Conservation (phyloP, 2,113 vertebrate species). For the Setophaga petechia region DNA sequence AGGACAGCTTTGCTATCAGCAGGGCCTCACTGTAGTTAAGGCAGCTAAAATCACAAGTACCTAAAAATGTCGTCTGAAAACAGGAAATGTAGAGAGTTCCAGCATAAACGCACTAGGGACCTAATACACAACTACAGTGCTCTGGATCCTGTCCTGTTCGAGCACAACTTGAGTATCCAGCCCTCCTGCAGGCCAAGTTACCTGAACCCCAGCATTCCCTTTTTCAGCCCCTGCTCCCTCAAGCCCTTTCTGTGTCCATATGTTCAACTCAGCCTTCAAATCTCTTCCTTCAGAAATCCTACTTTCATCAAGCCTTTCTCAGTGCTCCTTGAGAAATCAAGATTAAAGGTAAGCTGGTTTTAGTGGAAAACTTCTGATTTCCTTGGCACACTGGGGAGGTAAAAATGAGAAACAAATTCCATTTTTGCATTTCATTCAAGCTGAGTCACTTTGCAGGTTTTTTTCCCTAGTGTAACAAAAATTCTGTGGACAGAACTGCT, state of each 20-base stretch:
- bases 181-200: not conserved
- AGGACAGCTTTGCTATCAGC: not conserved
- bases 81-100: not conserved
- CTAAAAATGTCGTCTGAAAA: not conserved
- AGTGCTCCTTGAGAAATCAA: not conserved
- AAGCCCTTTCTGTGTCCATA: slow-evolving; percentile 3
- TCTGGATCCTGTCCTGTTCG: not conserved
- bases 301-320: slow-evolving; percentile 23
- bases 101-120: not conserved
- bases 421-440: not conserved
- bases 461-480: not conserved
- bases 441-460: not conserved
- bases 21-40: not conserved
- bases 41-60: not conserved
- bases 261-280: slow-evolving; percentile 1
- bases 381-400: not conserved
- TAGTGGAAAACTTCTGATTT: not conserved
- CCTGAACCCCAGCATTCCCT: not conserved
- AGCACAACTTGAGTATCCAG: not conserved
- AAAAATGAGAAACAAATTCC: not conserved
- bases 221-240: not conserved
- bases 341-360: not conserved
- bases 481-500: not conserved
- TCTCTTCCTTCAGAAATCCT: slow-evolving; percentile 37
- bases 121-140: not conserved